Percentiles rank a stretch among this genome's conserved stretches.
phyloP scores from a whole-genome alignment of 37 sponge, comb jelly and placozoan genomes.

The Halichondria panicea region DNA sequence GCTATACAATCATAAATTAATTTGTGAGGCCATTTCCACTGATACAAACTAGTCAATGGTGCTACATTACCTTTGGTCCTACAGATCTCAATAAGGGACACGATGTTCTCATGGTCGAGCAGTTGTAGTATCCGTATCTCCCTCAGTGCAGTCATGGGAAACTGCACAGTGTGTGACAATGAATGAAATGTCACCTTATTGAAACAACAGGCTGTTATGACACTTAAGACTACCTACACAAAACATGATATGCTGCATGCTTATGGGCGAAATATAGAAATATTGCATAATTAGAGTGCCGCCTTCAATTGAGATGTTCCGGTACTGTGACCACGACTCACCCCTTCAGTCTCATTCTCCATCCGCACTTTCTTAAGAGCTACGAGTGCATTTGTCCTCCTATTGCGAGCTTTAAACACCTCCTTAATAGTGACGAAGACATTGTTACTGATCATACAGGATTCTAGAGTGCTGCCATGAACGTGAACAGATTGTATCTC shows the following conservation, averaged over 20 bases:
- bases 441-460: neutral
- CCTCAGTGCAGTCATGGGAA: conserved; percentile 97
- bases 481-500: too few species aligned
- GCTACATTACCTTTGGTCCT: conserved; percentile 80
- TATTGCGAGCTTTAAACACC: conserved; percentile 85
- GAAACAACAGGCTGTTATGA: neutral
- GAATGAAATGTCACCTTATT: neutral
- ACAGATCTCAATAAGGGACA: conserved; percentile 85
- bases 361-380: conserved; percentile 96
- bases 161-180: conserved; percentile 49
- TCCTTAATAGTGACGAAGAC: conserved; percentile 53
- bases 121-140: conserved; percentile 95
- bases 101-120: conserved; percentile 91
- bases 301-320: too few species aligned
- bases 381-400: conserved; percentile 72
- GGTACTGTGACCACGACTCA: too few species aligned
- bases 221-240: neutral
- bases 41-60: too few species aligned
- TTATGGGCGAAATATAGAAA: too few species aligned
- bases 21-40: too few species aligned
- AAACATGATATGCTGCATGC: too few species aligned
- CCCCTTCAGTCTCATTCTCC: conserved; percentile 99
- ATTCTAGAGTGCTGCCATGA: neutral
- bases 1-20: too few species aligned
- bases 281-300: too few species aligned